Evolutionary conservation across 2,113 vertebrate species (phyloP), one percentile per base, ranked within the genome.

Genomic region (Microcebus tavaratra): DNA sequence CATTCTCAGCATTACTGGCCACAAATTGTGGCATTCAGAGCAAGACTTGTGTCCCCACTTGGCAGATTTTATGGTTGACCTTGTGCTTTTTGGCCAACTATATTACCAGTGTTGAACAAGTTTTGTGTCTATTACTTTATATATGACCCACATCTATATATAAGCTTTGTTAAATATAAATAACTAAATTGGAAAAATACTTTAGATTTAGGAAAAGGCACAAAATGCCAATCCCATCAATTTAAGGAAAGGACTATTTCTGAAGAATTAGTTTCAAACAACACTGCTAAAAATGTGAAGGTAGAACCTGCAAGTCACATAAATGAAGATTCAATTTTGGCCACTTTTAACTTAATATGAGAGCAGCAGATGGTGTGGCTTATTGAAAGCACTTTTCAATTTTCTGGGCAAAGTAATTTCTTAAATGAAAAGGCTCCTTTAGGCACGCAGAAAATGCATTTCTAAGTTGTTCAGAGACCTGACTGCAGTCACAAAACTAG

Each of bases 291-390:
- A 79, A 50, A 61, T 76, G 76, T 83, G 79, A 91, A 92, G 85
- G 79, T 91, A 82, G 94, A 95, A 94, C 55, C 57, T 65, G 45
- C 65, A 93, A 84, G 85, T 91, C 68, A 89, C 67, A 89, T 76
- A 87, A 96, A 95, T 80, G 96, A 97, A 96, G 80, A 97, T 96
- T 97, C 97, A 91, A 95, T 96, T 95, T 97, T 91, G 81, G 63
- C 70, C 97, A 95, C 39, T 97, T 97, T 97, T 97, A 94, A 95
- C 84, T 97, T 92, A 96, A 96, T 96, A 97, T 70, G 94, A 97
- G 88, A 96, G 86, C 85, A 97, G 91, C 97, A 98, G 97, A 97
- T 97, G 93, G 96, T 96, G 83, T 97, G 90, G 97, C 96, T 98
- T 97, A 97, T 95, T 97, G 93, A 94, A 97, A 97, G 63, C 57